Percentiles rank a stretch among this genome's conserved stretches.
These are phyloP conservation scores for Petromus typicus DNA, from an alignment of 2,113 vertebrate species.

Conservation along the genomic window DNA sequence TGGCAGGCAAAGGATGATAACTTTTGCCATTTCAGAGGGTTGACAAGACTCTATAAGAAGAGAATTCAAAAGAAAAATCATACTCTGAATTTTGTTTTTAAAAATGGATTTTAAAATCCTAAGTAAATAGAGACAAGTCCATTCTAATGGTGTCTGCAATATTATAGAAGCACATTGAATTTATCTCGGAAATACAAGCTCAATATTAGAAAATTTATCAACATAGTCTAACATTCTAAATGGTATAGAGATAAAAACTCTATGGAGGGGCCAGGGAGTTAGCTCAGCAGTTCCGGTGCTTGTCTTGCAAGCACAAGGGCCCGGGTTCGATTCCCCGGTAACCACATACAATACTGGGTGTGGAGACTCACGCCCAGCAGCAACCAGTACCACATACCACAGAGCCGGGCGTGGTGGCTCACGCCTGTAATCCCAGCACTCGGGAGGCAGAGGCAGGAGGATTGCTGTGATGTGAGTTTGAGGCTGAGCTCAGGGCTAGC, in stretches of 20 bases:
- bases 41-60: background rate
- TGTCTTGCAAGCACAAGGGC: too few species aligned
- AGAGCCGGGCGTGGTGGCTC: too few species aligned
- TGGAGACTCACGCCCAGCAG: too few species aligned
- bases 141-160: background rate
- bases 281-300: too few species aligned
- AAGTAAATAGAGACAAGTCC: slow-evolving; percentile 7
- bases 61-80: background rate
- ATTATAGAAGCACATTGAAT: background rate
- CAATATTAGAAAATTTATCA: background rate
- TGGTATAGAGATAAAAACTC: background rate
- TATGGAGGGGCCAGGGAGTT: too few species aligned
- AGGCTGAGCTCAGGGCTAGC: too few species aligned
- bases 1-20: background rate
- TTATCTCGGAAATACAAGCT: background rate
- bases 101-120: background rate
- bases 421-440: too few species aligned
- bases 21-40: background rate
- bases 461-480: too few species aligned
- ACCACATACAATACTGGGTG: too few species aligned
- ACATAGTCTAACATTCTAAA: background rate
- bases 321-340: too few species aligned
- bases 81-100: background rate
- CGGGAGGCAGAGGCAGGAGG: too few species aligned
- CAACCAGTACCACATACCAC: too few species aligned